Evolutionary conservation across 2,113 vertebrate genomes (phyloP).

Genomic region (Tenebrosternarchus preto): DNA sequence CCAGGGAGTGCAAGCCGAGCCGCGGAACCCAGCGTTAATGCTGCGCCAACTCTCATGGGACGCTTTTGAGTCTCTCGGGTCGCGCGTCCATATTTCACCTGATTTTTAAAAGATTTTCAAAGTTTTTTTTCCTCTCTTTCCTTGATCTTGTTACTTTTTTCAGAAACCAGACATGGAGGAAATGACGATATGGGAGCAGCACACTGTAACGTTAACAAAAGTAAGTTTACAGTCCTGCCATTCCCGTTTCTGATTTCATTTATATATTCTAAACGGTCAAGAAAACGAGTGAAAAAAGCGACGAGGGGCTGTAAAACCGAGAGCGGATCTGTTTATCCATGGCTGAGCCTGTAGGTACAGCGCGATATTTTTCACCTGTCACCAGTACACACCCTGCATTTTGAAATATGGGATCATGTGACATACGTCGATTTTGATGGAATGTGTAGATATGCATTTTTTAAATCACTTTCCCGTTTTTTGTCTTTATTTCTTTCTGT

Average conservation of each 20-base stretch:
- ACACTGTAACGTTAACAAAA: constrained; percentile 85
- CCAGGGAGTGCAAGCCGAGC: constrained; percentile 6
- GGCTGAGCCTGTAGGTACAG: constrained; percentile 56
- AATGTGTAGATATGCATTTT: constrained; percentile 3
- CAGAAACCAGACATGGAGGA: constrained; percentile 88
- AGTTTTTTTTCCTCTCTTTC: background rate
- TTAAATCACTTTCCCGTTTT: background rate
- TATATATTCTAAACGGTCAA: background rate
- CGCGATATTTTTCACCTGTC: constrained; percentile 48
- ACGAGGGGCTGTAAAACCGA: background rate
- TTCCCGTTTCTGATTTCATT: background rate
- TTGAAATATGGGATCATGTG: constrained; percentile 45
- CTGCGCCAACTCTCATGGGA: background rate
- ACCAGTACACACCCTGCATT: constrained; percentile 47
- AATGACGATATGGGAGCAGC: constrained; percentile 94
- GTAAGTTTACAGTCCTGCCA: constrained; percentile 68
- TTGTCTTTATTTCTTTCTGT: background rate
- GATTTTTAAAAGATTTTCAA: background rate
- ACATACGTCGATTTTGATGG: background rate
- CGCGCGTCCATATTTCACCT: background rate
- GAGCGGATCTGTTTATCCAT: constrained; percentile 4
- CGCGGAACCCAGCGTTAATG: too few relatives aligned
- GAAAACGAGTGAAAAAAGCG: background rate
- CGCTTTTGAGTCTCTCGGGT: background rate
- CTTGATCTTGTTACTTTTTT: background rate